These are phyloP conservation scores for Galago senegalensis DNA, from an alignment of 2,797 vertebrate species.

Conservation along the genomic window DNA sequence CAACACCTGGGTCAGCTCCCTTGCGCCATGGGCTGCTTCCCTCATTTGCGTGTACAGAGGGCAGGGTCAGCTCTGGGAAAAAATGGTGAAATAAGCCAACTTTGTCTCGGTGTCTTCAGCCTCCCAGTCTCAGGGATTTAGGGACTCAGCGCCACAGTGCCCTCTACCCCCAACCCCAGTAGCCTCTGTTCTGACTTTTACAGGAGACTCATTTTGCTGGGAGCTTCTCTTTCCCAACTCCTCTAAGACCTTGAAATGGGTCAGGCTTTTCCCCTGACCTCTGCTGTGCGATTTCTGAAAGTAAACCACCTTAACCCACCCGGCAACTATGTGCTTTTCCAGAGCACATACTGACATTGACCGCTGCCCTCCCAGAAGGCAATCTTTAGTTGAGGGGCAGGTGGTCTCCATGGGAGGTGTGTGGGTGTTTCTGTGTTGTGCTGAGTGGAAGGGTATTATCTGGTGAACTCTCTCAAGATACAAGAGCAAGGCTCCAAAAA, in stretches of 20 bases:
- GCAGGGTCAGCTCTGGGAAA: background rate
- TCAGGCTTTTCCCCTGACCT: background rate
- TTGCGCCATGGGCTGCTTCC: background rate
- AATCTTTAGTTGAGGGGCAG: constrained; percentile 23
- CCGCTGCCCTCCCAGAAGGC: background rate
- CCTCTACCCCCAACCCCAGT: background rate
- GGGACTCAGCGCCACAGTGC: background rate
- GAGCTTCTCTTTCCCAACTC: background rate
- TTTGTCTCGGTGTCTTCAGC: constrained; percentile 49
- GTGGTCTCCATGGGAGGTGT: background rate
- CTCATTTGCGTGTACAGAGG: background rate
- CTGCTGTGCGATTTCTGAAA: background rate
- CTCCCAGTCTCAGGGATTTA: background rate
- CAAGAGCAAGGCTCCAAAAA: background rate
- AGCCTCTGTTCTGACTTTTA: background rate
- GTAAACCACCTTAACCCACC: background rate
- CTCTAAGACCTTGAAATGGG: background rate
- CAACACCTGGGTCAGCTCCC: background rate
- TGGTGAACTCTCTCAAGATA: background rate
- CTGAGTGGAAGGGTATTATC: background rate
- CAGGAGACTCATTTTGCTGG: background rate
- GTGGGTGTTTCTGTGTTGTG: background rate
- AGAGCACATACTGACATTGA: constrained; percentile 47
- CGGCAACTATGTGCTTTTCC: background rate
- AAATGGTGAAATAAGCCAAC: background rate